Evolutionary conservation across 2,113 vertebrate species (phyloP), one percentile per base, ranked within the genome.

Genomic region (Colaptes auratus): DNA sequence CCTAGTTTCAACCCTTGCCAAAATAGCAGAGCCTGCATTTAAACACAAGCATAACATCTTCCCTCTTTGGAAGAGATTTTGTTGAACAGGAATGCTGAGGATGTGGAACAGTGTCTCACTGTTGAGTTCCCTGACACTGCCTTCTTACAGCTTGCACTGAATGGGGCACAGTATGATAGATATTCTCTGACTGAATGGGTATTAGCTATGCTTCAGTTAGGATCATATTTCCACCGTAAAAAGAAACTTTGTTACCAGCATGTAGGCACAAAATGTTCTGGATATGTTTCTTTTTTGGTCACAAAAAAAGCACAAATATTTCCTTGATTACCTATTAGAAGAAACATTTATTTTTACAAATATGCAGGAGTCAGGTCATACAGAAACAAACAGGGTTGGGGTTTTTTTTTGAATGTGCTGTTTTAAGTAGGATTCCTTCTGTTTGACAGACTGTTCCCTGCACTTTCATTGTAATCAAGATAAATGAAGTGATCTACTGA

Each of bases 311-410:
- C 12, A 77, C 27, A 86, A 93, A 94, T 90, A 95, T 93, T 94
- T 96, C 82, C 80, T 86, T 86, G 73, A 94, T 95, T 78, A 71
- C 36, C 33, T 74, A 86, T 58, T 60, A 94, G 44, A 81, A 91
- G 69, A 94, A 96, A 94, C 58, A 88, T 90, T 94, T 95, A 70
- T 79, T 95, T 95, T 92, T 58, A 72, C 35, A 82, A 91, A 82
- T 39, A 70, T 35, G 69, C 56, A 44, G 52, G 46, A 86, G 25
- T 66, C 28, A 15, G 80, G 86, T 81, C 80, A 64, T 23, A 35
- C 44, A 82, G 44, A 91, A 91, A 67, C 58, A 48, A n/a, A 44
- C 4, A 23, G 24, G 31, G 31, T 1, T 55, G 48, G 48, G 31
- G 25, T 1, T 21, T 20, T n/a, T n/a, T 94, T 88, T 81, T 83